A percentile compares a stretch with the other conserved stretches of the same genome.
These are phyloP conservation scores for Drosophila kepulauana DNA, from an alignment of 1,140 invertebrate genomes.

Conservation along the genomic window DNA sequence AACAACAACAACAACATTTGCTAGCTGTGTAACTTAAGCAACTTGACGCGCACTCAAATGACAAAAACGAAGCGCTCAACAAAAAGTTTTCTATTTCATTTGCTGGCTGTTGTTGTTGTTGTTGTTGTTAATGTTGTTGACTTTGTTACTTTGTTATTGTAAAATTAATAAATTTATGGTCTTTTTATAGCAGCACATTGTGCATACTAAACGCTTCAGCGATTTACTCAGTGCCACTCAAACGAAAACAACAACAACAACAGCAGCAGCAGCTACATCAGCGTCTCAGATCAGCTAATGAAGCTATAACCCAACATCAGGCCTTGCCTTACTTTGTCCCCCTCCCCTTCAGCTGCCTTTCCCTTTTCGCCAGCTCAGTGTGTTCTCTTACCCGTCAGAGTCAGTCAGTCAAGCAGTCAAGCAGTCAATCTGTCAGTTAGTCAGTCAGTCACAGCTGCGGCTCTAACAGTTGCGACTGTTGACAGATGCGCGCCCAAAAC, in stretches of 20 bases:
- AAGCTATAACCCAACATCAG: constrained; percentile 12
- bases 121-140: constrained; percentile 18
- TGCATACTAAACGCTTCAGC: constrained; percentile 53
- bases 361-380: too few species aligned
- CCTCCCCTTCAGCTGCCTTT: too few species aligned
- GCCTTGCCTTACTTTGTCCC: not conserved
- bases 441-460: constrained; percentile 17
- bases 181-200: constrained; percentile 39
- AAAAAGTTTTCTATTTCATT: constrained; percentile 49
- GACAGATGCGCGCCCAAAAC: constrained; percentile 48
- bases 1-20: constrained; percentile 21
- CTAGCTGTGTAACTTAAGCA: constrained; percentile 42
- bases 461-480: constrained; percentile 33
- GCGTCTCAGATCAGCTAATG: constrained; percentile 33
- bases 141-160: constrained; percentile 42
- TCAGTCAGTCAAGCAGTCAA: not conserved
- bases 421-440: not conserved
- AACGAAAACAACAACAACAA: not conserved
- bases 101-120: constrained; percentile 6
- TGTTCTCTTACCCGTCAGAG: too few species aligned
- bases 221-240: constrained; percentile 40
- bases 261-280: not conserved
- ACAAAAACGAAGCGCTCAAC: constrained; percentile 38
- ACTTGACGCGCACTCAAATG: constrained; percentile 33
- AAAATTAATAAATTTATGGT: constrained; percentile 49